Percentiles rank a stretch among this genome's conserved stretches.
phyloP scores from a whole-genome alignment of 2,888 invertebrate genomes.

The Acronicta psi region DNA sequence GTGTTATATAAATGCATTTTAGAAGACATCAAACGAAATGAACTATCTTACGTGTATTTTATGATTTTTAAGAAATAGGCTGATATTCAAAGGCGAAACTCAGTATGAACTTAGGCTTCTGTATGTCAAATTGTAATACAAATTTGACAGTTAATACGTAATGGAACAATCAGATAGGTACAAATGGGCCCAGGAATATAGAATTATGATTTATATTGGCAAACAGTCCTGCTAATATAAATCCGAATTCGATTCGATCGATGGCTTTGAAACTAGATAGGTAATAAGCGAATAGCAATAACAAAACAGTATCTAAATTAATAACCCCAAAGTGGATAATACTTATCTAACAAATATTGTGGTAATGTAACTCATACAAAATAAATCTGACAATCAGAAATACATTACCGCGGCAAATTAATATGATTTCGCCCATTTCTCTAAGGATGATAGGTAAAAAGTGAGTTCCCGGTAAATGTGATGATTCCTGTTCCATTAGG shows the following conservation, averaged over 20 bases:
- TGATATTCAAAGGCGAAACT: too few relatives aligned
- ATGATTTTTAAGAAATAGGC: too few relatives aligned
- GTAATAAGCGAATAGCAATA: too few relatives aligned
- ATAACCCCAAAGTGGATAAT: background rate
- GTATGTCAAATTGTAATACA: too few relatives aligned
- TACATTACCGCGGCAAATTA: slow-evolving; percentile 73
- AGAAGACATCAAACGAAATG: background rate
- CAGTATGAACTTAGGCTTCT: too few relatives aligned
- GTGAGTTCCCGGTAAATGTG: slow-evolving; percentile 80
- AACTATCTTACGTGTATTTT: too few relatives aligned
- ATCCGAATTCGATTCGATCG: too few relatives aligned
- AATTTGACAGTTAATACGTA: background rate
- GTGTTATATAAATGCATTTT: background rate
- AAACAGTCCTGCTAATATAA: too few relatives aligned
- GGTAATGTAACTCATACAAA: slow-evolving; percentile 36
- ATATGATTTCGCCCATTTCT: slow-evolving; percentile 74
- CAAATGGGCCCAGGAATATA: background rate
- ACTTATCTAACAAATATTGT: slow-evolving; percentile 7
- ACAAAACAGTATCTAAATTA: background rate
- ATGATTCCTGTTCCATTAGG: slow-evolving; percentile 85
- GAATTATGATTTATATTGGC: background rate
- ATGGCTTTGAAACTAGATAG: background rate
- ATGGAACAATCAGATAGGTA: rapidly evolving
- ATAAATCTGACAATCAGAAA: slow-evolving; percentile 73
- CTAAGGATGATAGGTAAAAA: slow-evolving; percentile 80